Evolutionary conservation across 2,113 vertebrate genomes (phyloP), one percentile per base, ranked within the genome.

Genomic region (Nestor notabilis): DNA sequence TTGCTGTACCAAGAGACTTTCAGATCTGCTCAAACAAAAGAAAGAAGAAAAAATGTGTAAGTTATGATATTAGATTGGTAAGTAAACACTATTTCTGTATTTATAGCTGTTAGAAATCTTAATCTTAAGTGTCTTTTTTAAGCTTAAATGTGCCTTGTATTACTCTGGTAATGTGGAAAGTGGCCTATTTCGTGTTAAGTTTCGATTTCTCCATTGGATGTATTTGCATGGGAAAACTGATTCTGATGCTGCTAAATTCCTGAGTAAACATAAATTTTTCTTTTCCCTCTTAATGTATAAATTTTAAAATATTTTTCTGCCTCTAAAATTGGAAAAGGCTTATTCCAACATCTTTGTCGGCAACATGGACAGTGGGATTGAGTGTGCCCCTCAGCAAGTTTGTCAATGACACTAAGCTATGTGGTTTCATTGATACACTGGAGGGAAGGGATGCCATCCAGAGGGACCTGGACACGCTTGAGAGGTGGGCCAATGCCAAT

Each of bases 1-100:
- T 98, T 98, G 98, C 98, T 98, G 95, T 99, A 99, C 99, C 99
- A 99, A 93, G 98, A 98, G 65, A 99, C 98, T 94, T 98, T 99
- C 50, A 99, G 98, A 94, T 99, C 99, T 99, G 96, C 63, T 87
- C 47, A 81, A 83, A 64, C 23, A 84, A 90, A 39, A 69, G 17
- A 83, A 78, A 87, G 83, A 82, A 93, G 43, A 60, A 83, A 58
- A n/a, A 90, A 44, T 15, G 8, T 15, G 2, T 29, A 76, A 53
- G 7, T 69, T 44, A 69, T 5, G 8, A 20, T 43, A 47, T 37
- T 58, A 29, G 33, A n/a, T 17, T 28, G 39, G 35, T 24, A 82
- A 85, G 8, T 44, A 82, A 95, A 64, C 6, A 17, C 6, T 83
- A 10, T 47, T 76, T 68, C 87, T 50, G 19, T 69, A 81, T 61